A percentile compares a stretch with the other conserved stretches of the same genome.
Evolutionary conservation across 2,797 vertebrate genomes (phyloP).

Genomic region (Brachyrhaphis roseni): DNA sequence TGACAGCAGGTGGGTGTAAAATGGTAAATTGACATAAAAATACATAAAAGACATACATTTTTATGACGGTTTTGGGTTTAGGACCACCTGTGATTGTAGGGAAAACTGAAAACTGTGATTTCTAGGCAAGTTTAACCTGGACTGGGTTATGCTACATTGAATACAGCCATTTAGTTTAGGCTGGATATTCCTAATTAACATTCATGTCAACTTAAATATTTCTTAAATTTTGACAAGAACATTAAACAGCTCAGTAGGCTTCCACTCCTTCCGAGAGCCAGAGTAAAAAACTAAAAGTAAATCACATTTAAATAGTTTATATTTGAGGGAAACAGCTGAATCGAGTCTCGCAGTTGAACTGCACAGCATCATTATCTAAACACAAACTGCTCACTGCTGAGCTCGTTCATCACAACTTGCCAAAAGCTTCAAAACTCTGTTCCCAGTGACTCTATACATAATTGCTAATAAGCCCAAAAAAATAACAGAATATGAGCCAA

Average conservation of each 20-base stretch:
- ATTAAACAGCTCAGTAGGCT: not conserved
- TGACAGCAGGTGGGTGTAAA: not conserved
- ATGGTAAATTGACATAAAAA: not conserved
- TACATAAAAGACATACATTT: not conserved
- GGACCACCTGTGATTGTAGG: not conserved
- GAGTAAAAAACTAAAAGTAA: not conserved
- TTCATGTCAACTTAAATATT: not conserved
- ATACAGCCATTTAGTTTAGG: not conserved
- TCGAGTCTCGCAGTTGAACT: not conserved
- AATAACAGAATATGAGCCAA: not conserved
- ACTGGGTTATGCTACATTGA: not conserved
- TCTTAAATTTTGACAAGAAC: not conserved
- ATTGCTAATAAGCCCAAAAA: slow-evolving; percentile 30
- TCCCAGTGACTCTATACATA: slow-evolving; percentile 32
- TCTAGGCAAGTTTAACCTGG: not conserved
- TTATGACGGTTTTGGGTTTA: not conserved
- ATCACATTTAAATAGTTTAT: not conserved
- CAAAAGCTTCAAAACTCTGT: slow-evolving; percentile 26
- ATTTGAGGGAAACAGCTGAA: slow-evolving; percentile 5
- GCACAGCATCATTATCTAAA: slow-evolving; percentile 39
- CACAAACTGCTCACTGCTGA: slow-evolving; percentile 15
- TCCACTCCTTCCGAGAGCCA: not conserved
- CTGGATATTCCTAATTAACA: not conserved
- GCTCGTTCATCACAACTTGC: slow-evolving; percentile 16
- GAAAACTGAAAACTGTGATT: not conserved